Evolutionary conservation across 2,113 vertebrate genomes (phyloP), one percentile per base, ranked within the genome.

Genomic region (Oxyura jamaicensis): DNA sequence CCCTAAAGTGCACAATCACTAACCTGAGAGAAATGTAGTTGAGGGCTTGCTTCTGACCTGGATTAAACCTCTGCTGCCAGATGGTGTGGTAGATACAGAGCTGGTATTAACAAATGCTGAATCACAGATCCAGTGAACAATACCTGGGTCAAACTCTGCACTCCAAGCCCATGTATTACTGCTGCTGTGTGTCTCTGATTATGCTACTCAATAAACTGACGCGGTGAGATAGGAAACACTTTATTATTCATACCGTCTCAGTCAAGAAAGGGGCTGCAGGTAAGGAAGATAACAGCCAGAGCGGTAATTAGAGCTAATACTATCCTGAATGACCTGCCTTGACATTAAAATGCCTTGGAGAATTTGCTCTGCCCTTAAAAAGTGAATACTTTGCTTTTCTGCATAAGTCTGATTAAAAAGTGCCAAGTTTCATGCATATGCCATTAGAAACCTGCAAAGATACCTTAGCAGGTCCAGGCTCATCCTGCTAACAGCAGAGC

Each of bases 11-110:
- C 52, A 42, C 66, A 48, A 23, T 84, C 91, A 78, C 73, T 78
- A 86, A 86, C 56, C 33, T 55, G 73, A 68, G 35, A 92, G 80
- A 94, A 92, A 88, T 75, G 86, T 56, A 74, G 59, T 8, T 63
- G 88, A 88, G 60, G 46, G 31, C 28, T 94, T 91, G 80, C 46
- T 91, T 85, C 73, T 92, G 56, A 68, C 83, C 56, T 84, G 83
- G 53, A 68, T 92, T 92, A 89, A 60, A 81, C 69, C 86, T 84
- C 48, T 81, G 75, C 36, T 41, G 65, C 60, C 60, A 83, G 83
- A 86, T 39, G 46, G 92, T 68, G 65, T 84, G 68, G 55, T 42
- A 88, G 76, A 94, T 93, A 71, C 6, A 81, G 81, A 66, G 28
- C 20, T 90, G 55, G n/a, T 75, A 55, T 55, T 76, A 92, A 88